phyloP scores from a whole-genome alignment of 1,140 invertebrate genomes.

The Centruroides vittatus region DNA sequence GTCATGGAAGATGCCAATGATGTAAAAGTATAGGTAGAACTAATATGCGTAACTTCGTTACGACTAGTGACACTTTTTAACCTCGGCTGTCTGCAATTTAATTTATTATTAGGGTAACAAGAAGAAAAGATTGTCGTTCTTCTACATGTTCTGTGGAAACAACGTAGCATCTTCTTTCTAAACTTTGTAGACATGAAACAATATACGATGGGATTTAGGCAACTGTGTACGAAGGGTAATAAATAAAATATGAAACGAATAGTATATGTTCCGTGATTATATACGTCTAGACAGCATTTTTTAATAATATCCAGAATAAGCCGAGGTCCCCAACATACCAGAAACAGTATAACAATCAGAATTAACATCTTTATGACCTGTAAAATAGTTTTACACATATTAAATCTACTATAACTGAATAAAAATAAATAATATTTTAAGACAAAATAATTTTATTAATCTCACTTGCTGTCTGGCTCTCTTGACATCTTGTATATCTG shows the following conservation, averaged over 20 bases:
- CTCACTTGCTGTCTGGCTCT: constrained; percentile 24
- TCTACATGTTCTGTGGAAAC: constrained; percentile 13
- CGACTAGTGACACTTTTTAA: not conserved
- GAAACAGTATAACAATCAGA: constrained; percentile 32
- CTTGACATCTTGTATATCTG: constrained; percentile 21
- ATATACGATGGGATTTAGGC: constrained; percentile 38
- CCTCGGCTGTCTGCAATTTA: too few species aligned
- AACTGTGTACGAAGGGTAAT: constrained; percentile 28
- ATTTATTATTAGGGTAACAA: not conserved
- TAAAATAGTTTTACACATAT: not conserved
- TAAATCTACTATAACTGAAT: not conserved
- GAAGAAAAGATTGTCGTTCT: not conserved
- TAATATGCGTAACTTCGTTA: not conserved
- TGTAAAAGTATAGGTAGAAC: not conserved
- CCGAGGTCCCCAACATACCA: constrained; percentile 35
- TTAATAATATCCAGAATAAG: constrained; percentile 22
- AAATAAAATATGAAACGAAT: constrained; percentile 22
- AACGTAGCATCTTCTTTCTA: constrained; percentile 26
- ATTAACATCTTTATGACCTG: constrained; percentile 28
- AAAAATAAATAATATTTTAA: too few species aligned
- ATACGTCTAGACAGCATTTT: constrained; percentile 18
- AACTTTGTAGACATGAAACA: constrained; percentile 40
- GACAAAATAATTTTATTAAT: too few species aligned
- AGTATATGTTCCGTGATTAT: constrained; percentile 20
- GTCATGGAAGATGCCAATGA: not conserved